Evolutionary conservation across 2,113 vertebrate species (phyloP).

Genomic region (Macaca mulatta): DNA sequence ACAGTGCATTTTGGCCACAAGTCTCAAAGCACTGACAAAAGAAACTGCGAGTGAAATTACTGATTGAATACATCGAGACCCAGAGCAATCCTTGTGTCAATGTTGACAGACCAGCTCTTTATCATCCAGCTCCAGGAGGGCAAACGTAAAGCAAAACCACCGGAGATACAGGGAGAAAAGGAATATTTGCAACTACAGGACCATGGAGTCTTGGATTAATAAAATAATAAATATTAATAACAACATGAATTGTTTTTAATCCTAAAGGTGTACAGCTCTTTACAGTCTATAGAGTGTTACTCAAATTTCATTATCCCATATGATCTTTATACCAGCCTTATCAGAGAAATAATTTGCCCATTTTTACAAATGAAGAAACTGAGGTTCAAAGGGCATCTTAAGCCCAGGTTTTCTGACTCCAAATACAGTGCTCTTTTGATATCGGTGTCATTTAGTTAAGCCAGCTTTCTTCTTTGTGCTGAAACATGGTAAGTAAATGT

Average conservation of each 20-base stretch:
- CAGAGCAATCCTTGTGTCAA: constrained; percentile 29
- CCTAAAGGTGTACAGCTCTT: not conserved
- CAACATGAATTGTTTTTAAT: not conserved
- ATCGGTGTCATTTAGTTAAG: not conserved
- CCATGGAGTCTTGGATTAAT: accelerated
- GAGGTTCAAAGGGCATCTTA: not conserved
- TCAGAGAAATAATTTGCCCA: not conserved
- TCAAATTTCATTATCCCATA: not conserved
- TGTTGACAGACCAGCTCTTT: constrained; percentile 29
- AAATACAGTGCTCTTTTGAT: not conserved
- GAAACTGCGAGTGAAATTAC: constrained; percentile 22
- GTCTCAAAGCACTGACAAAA: constrained; percentile 31
- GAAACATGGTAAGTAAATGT: not conserved
- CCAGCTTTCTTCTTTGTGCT: not conserved
- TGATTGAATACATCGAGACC: constrained; percentile 47
- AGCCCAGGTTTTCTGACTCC: not conserved
- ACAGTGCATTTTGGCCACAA: not conserved
- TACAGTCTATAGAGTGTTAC: not conserved
- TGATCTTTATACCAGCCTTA: not conserved
- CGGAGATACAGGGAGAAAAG: not conserved
- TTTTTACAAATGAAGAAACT: not conserved
- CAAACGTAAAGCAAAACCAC: not conserved
- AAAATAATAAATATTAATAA: not conserved
- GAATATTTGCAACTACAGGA: not conserved
- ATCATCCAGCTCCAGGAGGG: not conserved